Conservation (phyloP, 2,888 invertebrate genomes). For the Meteorus cinctellus region DNA sequence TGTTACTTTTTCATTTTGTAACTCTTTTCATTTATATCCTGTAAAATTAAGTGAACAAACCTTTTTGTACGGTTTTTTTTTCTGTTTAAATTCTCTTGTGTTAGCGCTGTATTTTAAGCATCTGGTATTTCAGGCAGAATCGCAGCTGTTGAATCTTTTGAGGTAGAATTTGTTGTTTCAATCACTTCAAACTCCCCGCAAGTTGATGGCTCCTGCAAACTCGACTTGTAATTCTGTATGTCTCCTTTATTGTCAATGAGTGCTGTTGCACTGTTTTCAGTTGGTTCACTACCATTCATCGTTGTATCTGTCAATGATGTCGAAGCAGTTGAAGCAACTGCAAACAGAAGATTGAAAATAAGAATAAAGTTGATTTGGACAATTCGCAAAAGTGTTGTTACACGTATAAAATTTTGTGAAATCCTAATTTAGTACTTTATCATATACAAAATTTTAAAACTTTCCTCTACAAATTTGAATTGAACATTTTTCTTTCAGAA, state of each 20-base stretch:
- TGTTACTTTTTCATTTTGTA: conserved; percentile 21
- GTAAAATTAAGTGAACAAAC: conserved; percentile 1
- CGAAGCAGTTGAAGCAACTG: not conserved
- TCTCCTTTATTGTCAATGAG: conserved; percentile 1
- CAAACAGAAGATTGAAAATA: not conserved
- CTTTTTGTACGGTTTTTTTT: not conserved
- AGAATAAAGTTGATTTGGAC: not conserved
- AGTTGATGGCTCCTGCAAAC: conserved; percentile 56
- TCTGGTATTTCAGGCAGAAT: conserved; percentile 23
- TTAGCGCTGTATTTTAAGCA: conserved; percentile 13
- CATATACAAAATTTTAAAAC: no score
- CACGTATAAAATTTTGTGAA: no score
- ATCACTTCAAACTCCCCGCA: conserved; percentile 66
- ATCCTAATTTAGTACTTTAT: no score
- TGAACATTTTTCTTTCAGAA: no score
- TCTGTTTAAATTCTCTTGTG: conserved; percentile 4
- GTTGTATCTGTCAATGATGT: not conserved
- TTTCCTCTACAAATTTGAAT: no score
- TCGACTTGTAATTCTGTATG: not conserved
- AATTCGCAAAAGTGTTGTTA: no score
- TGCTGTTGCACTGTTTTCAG: conserved; percentile 1
- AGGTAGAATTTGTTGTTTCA: conserved; percentile 50
- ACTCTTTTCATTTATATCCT: conserved; percentile 30
- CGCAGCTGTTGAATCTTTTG: conserved; percentile 33
- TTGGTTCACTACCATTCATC: not conserved